Base-by-base conservation (phyloP, 2,797 vertebrate genomes). In the Orestias chungarensis region DNA sequence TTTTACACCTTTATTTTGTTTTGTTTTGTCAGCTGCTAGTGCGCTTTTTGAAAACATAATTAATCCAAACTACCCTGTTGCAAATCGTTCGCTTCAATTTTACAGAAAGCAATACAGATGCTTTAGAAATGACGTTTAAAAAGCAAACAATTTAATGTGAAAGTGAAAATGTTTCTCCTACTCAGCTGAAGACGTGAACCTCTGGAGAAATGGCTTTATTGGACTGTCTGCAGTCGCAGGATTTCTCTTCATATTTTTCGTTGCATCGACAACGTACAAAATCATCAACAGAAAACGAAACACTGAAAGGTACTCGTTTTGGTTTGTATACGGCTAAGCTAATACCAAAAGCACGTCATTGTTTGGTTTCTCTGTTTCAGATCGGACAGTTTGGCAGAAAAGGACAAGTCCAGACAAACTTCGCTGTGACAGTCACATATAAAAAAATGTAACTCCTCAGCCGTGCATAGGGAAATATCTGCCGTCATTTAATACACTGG, bases 191-290 rank as follows among this genome's bases (percentile, higher is more conserved):
- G 6, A n/a, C 1, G 1, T 3, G 3, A 31, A 65, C 6, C 8
- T 40, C 4, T 11, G 61, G 40, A 20, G 23, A 1, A 76, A 65
- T 0, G 59, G 38, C 31, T 66, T 89, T 40, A 83, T 17, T 3
- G 93, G 93, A 7, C 15, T 95, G 18, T 47, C 86, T 43, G 90
- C 89, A 1, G 81, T 91, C 6, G 81, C 73, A 15, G 93, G 89
- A 54, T 90, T 93, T 59, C 85, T 95, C 0, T 2, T 82, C 1
- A 0, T 94, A 2, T 70, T 87, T 46, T 90, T 89, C 55, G 43
- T 88, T 0, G 54, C 1, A 0, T 0, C 25, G 0, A 59, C 59
- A 0, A 69, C 73, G 8, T 6, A 29, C 11, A 74, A 25, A 14
- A 3, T 85, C 3, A 2, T 87, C 20, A 75, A 73, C n/a, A 82